A percentile compares a stretch with the other conserved stretches of the same genome.
Conservation (phyloP, 2,888 invertebrate species). For the Ommatoiulus sabulosus region DNA sequence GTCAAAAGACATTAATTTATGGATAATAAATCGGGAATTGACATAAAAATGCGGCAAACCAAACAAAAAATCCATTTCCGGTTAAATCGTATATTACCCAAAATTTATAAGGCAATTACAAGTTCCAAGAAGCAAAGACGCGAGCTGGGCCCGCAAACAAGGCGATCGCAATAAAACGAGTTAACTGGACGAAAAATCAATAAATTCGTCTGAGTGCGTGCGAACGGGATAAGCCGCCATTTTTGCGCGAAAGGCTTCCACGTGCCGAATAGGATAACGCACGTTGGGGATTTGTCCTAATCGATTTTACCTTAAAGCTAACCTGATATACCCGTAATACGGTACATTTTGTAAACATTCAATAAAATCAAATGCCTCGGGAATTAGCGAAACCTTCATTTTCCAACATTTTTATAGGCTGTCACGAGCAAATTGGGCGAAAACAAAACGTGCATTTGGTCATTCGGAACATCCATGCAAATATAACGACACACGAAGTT, state of each 20-base stretch:
- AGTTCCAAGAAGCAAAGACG: not conserved
- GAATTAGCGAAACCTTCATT: not conserved
- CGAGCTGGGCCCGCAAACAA: not conserved
- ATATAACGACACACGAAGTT: too few species aligned
- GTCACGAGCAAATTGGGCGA: not conserved
- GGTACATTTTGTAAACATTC: slow-evolving; percentile 15
- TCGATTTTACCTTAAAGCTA: slow-evolving; percentile 22
- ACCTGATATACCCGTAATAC: not conserved
- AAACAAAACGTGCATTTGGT: not conserved
- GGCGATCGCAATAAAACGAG: slow-evolving; percentile 21
- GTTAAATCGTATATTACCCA: slow-evolving; percentile 16
- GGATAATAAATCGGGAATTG: not conserved
- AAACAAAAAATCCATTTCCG: slow-evolving; percentile 22
- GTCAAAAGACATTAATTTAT: not conserved
- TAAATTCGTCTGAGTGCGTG: slow-evolving; percentile 16
- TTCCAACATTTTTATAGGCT: not conserved
- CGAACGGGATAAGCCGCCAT: slow-evolving; percentile 1
- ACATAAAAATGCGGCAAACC: slow-evolving; percentile 9
- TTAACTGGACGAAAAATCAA: not conserved
- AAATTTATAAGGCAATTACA: slow-evolving; percentile 23
- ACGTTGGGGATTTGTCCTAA: slow-evolving; percentile 15
- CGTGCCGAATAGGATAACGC: not conserved
- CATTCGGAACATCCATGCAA: too few species aligned
- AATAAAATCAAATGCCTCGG: slow-evolving; percentile 27
- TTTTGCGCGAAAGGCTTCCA: not conserved